A percentile compares a stretch with the other conserved stretches of the same genome.
Conservation (phyloP, 2,797 vertebrate species). For the Lepilemur septentrionalis region DNA sequence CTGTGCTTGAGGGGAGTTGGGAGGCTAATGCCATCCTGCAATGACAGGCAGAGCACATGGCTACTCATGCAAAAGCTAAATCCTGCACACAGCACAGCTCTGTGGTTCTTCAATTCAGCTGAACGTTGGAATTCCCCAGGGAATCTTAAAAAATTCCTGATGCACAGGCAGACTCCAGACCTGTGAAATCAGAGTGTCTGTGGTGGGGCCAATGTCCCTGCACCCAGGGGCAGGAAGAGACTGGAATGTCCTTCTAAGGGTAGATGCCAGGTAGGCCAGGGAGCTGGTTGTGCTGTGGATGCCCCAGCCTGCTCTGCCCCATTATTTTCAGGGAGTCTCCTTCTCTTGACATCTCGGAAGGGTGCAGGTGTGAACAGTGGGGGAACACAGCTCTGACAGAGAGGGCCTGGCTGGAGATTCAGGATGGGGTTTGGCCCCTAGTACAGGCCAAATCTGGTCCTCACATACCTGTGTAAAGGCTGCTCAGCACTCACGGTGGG, state of each 20-base stretch:
- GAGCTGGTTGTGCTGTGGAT: not conserved
- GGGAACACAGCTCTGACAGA: not conserved
- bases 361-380: not conserved
- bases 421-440: not conserved
- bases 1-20: not conserved
- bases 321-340: not conserved
- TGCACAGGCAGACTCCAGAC: not conserved
- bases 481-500: not conserved
- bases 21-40: not conserved
- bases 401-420: not conserved
- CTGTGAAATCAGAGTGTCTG: not conserved
- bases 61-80: not conserved
- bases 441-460: not conserved
- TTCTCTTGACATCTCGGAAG: not conserved
- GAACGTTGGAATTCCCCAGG: not conserved
- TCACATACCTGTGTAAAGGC: not conserved
- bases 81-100: rapidly evolving
- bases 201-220: not conserved
- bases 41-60: not conserved
- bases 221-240: not conserved
- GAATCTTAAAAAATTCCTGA: not conserved
- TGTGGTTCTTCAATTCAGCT: not conserved
- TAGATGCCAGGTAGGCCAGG: not conserved
- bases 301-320: not conserved
- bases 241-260: not conserved